Evolutionary conservation across 2,113 vertebrate genomes (phyloP).

Genomic region (Ranitomeya variabilis): DNA sequence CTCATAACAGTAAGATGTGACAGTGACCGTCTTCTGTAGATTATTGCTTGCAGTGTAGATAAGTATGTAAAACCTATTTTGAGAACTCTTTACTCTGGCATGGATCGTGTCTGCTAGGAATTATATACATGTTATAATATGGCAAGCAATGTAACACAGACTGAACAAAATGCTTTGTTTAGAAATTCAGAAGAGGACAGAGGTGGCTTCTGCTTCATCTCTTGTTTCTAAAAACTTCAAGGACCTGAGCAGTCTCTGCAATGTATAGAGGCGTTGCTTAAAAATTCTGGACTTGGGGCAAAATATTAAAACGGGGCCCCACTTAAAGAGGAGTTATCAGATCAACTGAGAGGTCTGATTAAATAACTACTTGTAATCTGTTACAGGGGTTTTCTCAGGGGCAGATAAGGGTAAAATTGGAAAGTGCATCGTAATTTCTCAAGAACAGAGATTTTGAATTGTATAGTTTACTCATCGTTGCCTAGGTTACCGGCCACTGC

Average conservation of each 20-base stretch:
- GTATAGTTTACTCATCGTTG: too few species aligned
- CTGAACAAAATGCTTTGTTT: conserved; percentile 35
- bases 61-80: neutral
- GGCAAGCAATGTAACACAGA: neutral
- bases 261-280: too few species aligned
- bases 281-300: too few species aligned
- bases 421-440: too few species aligned
- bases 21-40: neutral
- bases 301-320: too few species aligned
- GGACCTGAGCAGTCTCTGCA: neutral
- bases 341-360: too few species aligned
- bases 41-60: neutral
- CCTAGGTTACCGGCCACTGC: too few species aligned
- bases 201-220: conserved; percentile 5
- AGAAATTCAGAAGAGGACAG: neutral
- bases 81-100: neutral
- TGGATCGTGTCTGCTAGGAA: conserved; percentile 22
- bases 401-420: too few species aligned
- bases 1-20: neutral
- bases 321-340: too few species aligned
- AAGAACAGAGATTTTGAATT: too few species aligned
- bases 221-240: neutral
- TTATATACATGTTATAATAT: conserved; percentile 29
- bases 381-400: too few species aligned
- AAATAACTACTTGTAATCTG: too few species aligned